Evolutionary conservation across 2,888 invertebrate genomes (phyloP).

Genomic region (Macrosiphum euphorbiae): DNA sequence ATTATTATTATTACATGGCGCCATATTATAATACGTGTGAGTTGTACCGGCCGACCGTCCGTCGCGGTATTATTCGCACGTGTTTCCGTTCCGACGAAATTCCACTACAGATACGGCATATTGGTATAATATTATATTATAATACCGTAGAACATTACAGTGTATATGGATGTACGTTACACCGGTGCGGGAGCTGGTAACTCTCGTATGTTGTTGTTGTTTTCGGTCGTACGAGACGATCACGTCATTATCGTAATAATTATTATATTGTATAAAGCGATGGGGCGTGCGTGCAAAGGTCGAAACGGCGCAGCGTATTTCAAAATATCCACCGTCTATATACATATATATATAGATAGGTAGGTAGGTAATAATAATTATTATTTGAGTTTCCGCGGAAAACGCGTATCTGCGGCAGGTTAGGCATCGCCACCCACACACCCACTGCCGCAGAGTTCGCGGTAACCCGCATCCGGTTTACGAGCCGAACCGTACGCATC

Average conservation of each 20-base stretch:
- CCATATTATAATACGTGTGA: not conserved
- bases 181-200: not conserved
- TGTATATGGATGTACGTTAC: not conserved
- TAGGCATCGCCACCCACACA: not conserved
- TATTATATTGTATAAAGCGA: not conserved
- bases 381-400: not conserved
- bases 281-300: not conserved
- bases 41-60: not conserved
- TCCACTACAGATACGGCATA: not conserved
- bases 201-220: not conserved
- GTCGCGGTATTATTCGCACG: constrained; percentile 17
- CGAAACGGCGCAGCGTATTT: not conserved
- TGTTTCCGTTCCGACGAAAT: constrained; percentile 50
- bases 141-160: not conserved
- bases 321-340: not conserved
- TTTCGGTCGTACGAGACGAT: not conserved
- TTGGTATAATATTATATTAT: not conserved
- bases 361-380: not conserved
- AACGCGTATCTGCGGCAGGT: not conserved
- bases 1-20: not conserved
- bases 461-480: not conserved
- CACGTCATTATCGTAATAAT: not conserved
- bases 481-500: not conserved
- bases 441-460: not conserved
- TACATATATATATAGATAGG: no score